These are phyloP conservation scores for Dolichoris vasculosae DNA, from an alignment of 1,140 invertebrate species.

Conservation along the genomic window DNA sequence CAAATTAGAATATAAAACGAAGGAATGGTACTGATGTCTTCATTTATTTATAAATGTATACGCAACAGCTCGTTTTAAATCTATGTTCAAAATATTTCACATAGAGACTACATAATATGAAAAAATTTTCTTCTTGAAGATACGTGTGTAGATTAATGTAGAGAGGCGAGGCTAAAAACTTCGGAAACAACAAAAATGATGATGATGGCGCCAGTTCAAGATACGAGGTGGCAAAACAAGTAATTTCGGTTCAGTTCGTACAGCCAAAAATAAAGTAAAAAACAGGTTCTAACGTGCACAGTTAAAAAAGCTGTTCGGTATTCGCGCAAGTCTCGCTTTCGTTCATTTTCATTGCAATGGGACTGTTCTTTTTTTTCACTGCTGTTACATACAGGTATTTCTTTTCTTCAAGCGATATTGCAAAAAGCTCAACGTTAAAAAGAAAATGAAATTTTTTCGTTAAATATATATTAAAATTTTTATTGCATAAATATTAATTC, in stretches of 20 bases:
- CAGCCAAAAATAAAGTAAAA: slow-evolving; percentile 5
- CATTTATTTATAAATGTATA: not conserved
- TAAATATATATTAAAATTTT: not conserved
- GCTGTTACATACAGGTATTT: not conserved
- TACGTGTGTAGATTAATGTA: not conserved
- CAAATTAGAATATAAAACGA: not conserved
- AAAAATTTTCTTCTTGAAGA: not conserved
- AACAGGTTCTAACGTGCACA: not conserved
- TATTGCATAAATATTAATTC: not conserved
- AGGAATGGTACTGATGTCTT: not conserved
- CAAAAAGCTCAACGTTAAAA: not conserved
- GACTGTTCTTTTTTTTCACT: not conserved
- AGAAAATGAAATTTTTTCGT: not conserved
- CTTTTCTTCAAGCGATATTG: too few species aligned
- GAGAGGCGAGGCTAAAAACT: slow-evolving; percentile 16
- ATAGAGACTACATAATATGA: not conserved
- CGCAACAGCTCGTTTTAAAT: not conserved
- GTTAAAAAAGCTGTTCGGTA: slow-evolving; percentile 20
- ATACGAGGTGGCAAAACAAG: slow-evolving; percentile 25
- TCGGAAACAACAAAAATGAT: not conserved
- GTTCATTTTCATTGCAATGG: not conserved
- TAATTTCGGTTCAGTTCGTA: slow-evolving; percentile 9
- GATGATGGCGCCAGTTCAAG: slow-evolving; percentile 23
- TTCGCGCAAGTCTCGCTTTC: slow-evolving; percentile 33
- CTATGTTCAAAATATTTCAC: not conserved